Evolutionary conservation across 2,888 invertebrate genomes (phyloP).

Genomic region (Aromia moschata): DNA sequence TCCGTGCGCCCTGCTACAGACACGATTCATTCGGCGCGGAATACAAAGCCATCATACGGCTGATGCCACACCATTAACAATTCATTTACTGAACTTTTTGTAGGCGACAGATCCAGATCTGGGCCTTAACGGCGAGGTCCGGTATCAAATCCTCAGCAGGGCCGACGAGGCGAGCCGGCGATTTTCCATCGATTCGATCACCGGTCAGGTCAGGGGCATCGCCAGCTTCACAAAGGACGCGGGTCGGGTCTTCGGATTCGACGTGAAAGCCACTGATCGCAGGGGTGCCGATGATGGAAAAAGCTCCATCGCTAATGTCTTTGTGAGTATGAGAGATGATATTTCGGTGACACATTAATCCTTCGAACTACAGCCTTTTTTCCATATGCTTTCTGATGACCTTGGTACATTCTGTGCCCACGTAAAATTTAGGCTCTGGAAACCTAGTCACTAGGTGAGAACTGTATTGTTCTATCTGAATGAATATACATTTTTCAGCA

Average conservation of each 20-base stretch:
- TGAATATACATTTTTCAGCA: no score
- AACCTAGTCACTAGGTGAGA: no score
- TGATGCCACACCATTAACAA: background rate
- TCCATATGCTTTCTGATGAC: no score
- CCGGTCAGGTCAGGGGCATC: slow-evolving; percentile 79
- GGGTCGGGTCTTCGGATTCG: slow-evolving; percentile 84
- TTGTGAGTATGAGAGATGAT: slow-evolving; percentile 73
- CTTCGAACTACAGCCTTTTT: no score
- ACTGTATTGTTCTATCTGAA: no score
- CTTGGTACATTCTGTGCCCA: no score
- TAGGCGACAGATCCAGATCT: slow-evolving; percentile 80
- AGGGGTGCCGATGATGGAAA: slow-evolving; percentile 83
- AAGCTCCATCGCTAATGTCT: slow-evolving; percentile 85
- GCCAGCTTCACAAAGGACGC: slow-evolving; percentile 75
- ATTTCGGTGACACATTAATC: no score
- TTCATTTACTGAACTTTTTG: background rate
- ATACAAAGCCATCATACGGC: background rate
- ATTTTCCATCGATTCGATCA: slow-evolving; percentile 80
- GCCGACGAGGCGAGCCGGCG: slow-evolving; percentile 76
- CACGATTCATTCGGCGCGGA: no score
- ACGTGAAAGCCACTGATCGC: slow-evolving; percentile 87
- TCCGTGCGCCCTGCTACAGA: no score
- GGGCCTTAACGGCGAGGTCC: slow-evolving; percentile 80
- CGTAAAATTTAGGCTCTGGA: no score
- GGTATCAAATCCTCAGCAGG: slow-evolving; percentile 76